These are phyloP conservation scores for Perodicticus potto DNA, from an alignment of 2,797 vertebrate species.

Conservation along the genomic window DNA sequence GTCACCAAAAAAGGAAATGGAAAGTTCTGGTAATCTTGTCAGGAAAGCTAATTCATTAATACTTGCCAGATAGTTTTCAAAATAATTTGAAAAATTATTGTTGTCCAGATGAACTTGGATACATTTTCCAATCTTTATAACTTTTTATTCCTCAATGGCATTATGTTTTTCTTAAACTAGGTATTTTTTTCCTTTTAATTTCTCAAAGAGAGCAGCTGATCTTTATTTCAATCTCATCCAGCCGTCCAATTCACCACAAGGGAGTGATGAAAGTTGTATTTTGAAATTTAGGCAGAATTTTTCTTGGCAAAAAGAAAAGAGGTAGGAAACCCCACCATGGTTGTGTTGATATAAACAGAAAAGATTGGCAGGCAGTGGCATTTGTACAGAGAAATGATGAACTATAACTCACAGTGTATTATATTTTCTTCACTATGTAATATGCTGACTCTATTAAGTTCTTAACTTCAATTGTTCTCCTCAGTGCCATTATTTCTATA, in stretches of 20 bases:
- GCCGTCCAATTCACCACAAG: background rate
- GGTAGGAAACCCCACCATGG: background rate
- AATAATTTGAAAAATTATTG: slow-evolving; percentile 30
- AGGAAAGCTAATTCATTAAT: background rate
- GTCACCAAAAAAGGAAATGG: background rate
- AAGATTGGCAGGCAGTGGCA: background rate
- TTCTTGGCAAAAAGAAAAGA: background rate
- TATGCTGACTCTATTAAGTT: background rate
- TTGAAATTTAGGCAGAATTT: background rate
- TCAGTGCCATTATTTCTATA: background rate
- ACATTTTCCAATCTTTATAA: background rate
- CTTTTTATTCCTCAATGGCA: background rate
- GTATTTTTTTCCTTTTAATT: background rate
- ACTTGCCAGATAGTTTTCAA: background rate
- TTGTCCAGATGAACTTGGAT: background rate
- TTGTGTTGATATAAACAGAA: background rate
- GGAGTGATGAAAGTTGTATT: background rate
- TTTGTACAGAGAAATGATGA: background rate
- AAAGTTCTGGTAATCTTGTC: background rate
- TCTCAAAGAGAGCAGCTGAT: background rate
- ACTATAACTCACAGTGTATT: background rate
- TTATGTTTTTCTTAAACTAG: background rate
- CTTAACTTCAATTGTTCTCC: background rate
- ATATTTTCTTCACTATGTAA: background rate
- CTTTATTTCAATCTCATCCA: background rate